A percentile compares a stretch with the other conserved stretches of the same genome.
Evolutionary conservation across 2,113 vertebrate species (phyloP).

Genomic region (Calyptommatus sinebrachiatus): DNA sequence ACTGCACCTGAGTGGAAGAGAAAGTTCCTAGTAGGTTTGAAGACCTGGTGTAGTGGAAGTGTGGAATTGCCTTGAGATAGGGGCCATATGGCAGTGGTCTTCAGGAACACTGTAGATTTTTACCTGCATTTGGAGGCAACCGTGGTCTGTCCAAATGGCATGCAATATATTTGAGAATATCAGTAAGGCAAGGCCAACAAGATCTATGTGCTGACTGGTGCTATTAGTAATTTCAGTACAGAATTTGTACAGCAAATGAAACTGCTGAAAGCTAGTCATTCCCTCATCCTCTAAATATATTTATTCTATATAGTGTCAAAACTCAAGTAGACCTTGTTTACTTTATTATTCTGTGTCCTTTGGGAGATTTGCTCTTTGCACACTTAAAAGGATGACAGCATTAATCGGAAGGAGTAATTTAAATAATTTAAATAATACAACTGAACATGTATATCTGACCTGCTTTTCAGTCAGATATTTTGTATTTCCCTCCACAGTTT

Average conservation of each 20-base stretch:
- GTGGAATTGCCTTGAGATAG: too few species aligned
- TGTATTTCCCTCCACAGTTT: constrained; percentile 15
- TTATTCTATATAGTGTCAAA: neutral
- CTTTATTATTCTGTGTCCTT: neutral
- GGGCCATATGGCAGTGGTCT: too few species aligned
- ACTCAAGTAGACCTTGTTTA: neutral
- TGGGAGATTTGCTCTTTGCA: constrained; percentile 2
- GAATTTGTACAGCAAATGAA: too few species aligned
- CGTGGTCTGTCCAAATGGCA: too few species aligned
- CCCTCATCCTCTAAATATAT: neutral
- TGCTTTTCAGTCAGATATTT: constrained; percentile 46
- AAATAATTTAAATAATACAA: constrained; percentile 43
- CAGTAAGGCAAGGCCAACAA: neutral
- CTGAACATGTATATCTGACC: constrained; percentile 39
- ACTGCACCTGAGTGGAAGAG: too few species aligned
- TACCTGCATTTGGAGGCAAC: too few species aligned
- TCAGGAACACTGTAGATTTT: too few species aligned
- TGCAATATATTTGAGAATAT: neutral
- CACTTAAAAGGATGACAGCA: constrained; percentile 15
- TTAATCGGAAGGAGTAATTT: constrained; percentile 33
- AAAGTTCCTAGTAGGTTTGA: too few species aligned
- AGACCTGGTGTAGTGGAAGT: too few species aligned
- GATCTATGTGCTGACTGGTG: neutral
- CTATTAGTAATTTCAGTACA: too few species aligned
- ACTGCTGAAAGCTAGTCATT: neutral